phyloP scores from a whole-genome alignment of 2,797 vertebrate species.

The Furcifer pardalis region DNA sequence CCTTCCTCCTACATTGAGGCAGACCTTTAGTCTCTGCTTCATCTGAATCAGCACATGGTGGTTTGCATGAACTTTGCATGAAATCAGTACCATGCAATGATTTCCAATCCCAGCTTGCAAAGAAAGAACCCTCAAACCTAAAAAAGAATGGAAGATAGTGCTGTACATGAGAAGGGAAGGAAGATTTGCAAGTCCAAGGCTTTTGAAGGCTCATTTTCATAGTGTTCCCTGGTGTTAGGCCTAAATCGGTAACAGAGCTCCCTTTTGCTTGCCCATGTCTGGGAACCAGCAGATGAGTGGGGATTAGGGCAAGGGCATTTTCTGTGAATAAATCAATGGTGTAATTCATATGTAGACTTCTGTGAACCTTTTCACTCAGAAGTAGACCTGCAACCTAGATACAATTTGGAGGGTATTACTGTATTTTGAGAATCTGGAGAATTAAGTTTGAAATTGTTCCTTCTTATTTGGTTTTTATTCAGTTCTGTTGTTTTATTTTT shows the following conservation, averaged over 20 bases:
- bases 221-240: neutral
- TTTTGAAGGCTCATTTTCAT: neutral
- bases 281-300: no score
- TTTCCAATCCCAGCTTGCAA: neutral
- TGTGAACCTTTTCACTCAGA: neutral
- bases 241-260: neutral
- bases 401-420: accelerated
- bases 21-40: neutral
- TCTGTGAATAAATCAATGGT: neutral
- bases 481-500: conserved; percentile 23
- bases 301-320: neutral
- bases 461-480: neutral
- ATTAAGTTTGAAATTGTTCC: conserved; percentile 7
- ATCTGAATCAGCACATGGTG: neutral
- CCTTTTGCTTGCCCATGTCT: no score
- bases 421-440: conserved; percentile 17
- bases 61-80: neutral
- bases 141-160: no score
- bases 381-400: neutral
- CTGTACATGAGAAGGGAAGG: neutral
- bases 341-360: neutral
- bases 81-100: neutral
- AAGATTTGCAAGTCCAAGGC: neutral
- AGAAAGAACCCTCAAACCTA: neutral
- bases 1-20: neutral